These are phyloP conservation scores for Ethmia dodecea DNA, from an alignment of 2,888 invertebrate genomes.

Conservation along the genomic window DNA sequence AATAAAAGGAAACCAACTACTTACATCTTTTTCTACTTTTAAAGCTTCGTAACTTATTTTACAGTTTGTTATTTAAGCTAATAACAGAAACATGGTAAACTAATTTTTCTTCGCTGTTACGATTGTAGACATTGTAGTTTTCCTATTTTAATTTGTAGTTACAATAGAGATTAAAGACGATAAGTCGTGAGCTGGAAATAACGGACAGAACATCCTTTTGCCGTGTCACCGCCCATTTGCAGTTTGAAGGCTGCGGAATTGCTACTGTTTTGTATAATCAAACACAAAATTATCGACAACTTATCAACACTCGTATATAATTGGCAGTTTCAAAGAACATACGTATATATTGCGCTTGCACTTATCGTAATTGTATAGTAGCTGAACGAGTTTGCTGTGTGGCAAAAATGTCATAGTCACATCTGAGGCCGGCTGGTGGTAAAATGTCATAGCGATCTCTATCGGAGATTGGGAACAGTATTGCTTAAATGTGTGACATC, in stretches of 20 bases:
- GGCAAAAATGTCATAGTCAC: conserved; percentile 29
- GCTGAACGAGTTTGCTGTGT: conserved; percentile 16
- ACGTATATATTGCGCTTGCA: too few species aligned
- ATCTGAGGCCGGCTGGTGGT: conserved; percentile 21
- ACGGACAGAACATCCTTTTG: background rate
- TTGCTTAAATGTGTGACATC: too few species aligned
- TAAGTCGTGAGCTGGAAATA: conserved; percentile 5
- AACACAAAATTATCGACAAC: conserved; percentile 1
- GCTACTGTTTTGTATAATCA: background rate
- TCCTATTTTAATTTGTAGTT: background rate
- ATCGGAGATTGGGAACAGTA: conserved; percentile 20
- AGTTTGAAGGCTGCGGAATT: background rate
- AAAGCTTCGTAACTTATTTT: too few species aligned
- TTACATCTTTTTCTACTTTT: too few species aligned
- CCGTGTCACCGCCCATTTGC: conserved; percentile 1
- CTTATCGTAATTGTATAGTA: too few species aligned
- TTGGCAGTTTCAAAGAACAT: too few species aligned
- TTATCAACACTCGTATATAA: background rate
- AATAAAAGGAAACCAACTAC: too few species aligned
- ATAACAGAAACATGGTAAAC: too few species aligned
- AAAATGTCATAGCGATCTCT: conserved; percentile 28
- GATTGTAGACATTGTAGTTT: too few species aligned
- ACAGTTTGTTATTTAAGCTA: too few species aligned
- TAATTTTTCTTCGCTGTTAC: too few species aligned
- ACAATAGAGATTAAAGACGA: background rate